Conservation (phyloP, 2,113 vertebrate genomes). For the Nicator chloris region DNA sequence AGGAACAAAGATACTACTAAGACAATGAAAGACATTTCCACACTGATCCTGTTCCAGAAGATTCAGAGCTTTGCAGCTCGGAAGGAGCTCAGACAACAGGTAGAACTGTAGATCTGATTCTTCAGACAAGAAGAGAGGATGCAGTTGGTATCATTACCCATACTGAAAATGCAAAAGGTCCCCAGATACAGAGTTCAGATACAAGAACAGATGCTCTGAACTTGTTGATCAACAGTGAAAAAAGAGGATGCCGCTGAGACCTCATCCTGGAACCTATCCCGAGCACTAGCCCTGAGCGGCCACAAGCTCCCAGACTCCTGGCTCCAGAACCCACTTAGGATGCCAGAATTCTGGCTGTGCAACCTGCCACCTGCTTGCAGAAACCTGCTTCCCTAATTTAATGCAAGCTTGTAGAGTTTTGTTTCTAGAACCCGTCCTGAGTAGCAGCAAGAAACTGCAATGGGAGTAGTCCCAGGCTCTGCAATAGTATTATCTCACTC, state of each 20-base stretch:
- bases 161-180: not conserved
- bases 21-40: not conserved
- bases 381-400: conserved; percentile 49
- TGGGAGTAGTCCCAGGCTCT: not conserved
- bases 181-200: not conserved
- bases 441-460: not conserved
- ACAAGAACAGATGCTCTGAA: not conserved
- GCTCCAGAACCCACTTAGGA: conserved; percentile 19
- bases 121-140: not conserved
- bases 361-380: conserved; percentile 31
- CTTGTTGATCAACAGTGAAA: not conserved
- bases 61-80: not conserved
- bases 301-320: conserved; percentile 22
- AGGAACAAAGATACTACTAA: not conserved
- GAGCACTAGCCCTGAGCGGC: not conserved
- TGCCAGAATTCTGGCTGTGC: conserved; percentile 15
- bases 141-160: not conserved
- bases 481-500: not conserved
- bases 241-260: not conserved
- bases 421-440: conserved; percentile 21
- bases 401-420: conserved; percentile 17
- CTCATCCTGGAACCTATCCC: not conserved
- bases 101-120: not conserved
- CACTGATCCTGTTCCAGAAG: not conserved
- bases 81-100: not conserved